phyloP scores from a whole-genome alignment of 2,888 invertebrate species.

The Catocala nupta region DNA sequence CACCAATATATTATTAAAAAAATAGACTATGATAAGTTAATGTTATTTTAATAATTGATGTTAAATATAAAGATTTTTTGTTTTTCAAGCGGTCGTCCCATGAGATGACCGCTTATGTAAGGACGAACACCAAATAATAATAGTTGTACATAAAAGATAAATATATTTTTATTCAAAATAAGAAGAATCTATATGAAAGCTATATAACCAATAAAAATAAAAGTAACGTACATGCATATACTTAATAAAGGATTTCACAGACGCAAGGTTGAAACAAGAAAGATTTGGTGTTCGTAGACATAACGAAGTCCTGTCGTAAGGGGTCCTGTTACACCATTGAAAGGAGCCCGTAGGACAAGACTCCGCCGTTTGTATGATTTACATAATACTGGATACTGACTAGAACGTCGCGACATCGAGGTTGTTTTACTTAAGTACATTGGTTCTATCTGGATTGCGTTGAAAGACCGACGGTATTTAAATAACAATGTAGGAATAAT shows the following conservation, averaged over 20 bases:
- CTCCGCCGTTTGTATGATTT: background rate
- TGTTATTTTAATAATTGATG: slow-evolving; percentile 13
- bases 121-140: slow-evolving; percentile 40
- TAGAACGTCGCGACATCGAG: background rate
- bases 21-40: slow-evolving; percentile 3
- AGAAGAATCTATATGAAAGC: slow-evolving; percentile 2
- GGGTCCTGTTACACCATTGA: background rate
- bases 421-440: background rate
- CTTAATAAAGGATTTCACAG: background rate
- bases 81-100: slow-evolving; percentile 16
- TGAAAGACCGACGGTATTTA: background rate
- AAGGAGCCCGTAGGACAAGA: background rate
- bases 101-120: slow-evolving; percentile 29
- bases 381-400: background rate
- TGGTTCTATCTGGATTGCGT: slow-evolving; percentile 3
- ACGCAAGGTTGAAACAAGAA: background rate
- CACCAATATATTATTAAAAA: background rate
- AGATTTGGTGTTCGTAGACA: slow-evolving; percentile 2
- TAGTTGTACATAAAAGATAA: slow-evolving; percentile 39
- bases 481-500: background rate
- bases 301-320: background rate
- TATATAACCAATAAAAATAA: slow-evolving; percentile 1
- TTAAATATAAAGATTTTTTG: slow-evolving; percentile 22
- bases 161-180: slow-evolving; percentile 31
- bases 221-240: background rate